Conservation (phyloP, 23 tunicate species). For the Styela clava region DNA sequence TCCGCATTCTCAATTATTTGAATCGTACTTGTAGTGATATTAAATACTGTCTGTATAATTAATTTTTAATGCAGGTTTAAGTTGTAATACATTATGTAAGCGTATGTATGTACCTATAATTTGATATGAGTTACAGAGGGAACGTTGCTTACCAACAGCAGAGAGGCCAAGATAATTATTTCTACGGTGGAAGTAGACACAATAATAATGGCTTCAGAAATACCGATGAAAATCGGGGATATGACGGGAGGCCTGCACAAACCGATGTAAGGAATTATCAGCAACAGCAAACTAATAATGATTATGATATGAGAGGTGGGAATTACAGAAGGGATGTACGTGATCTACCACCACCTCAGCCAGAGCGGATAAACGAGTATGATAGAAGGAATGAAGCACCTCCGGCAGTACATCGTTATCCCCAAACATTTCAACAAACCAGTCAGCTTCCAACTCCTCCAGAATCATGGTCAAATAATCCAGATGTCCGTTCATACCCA, state of each 20-base stretch:
- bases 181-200: background rate
- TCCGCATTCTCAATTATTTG: background rate
- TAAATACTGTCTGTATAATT: background rate
- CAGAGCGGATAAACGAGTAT: background rate
- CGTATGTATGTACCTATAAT: background rate
- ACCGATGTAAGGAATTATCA: background rate
- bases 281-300: background rate
- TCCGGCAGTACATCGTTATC: background rate
- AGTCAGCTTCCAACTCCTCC: background rate
- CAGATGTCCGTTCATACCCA: background rate
- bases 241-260: background rate
- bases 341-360: background rate
- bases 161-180: background rate
- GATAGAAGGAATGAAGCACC: background rate
- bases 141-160: background rate
- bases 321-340: background rate
- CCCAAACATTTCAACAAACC: background rate
- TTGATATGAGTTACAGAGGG: background rate
- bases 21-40: background rate
- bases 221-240: background rate
- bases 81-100: background rate
- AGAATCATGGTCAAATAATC: background rate
- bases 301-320: background rate
- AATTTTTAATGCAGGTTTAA: background rate
- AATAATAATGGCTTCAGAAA: background rate